phyloP scores from a whole-genome alignment of 2,888 invertebrate genomes.

The Melitaea athalia region DNA sequence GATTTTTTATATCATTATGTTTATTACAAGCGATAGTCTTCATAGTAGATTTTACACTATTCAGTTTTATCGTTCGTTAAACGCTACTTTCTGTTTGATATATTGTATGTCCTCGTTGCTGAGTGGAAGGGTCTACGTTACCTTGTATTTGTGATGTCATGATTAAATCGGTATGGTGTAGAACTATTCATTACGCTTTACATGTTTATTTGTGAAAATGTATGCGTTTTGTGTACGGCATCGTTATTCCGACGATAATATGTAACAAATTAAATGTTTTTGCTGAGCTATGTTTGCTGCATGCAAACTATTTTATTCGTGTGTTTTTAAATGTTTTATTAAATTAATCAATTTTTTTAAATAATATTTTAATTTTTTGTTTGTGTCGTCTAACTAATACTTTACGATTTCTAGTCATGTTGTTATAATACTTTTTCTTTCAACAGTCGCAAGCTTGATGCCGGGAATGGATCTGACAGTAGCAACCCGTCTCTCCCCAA shows the following conservation, averaged over 20 bases:
- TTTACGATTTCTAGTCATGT: background rate
- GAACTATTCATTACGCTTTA: slow-evolving; percentile 29
- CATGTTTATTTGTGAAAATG: slow-evolving; percentile 25
- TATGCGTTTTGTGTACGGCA: slow-evolving; percentile 15
- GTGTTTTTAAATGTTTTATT: background rate
- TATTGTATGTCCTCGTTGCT: slow-evolving; percentile 27
- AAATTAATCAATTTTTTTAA: background rate
- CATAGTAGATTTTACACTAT: slow-evolving; percentile 22
- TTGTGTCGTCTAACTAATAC: background rate
- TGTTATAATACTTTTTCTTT: slow-evolving; percentile 38
- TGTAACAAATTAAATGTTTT: background rate
- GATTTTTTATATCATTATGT: too few species aligned
- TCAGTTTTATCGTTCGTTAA: slow-evolving; percentile 23
- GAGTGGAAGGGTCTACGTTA: slow-evolving; percentile 29
- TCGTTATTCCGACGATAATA: slow-evolving; percentile 1
- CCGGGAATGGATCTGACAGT: slow-evolving; percentile 84
- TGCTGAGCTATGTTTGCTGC: slow-evolving; percentile 3
- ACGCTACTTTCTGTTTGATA: slow-evolving; percentile 18
- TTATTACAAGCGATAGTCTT: slow-evolving; percentile 26
- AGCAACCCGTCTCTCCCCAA: slow-evolving; percentile 85
- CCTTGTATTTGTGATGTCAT: slow-evolving; percentile 30
- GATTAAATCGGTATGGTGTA: slow-evolving; percentile 25
- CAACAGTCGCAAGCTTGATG: slow-evolving; percentile 78
- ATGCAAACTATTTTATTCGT: slow-evolving; percentile 1
- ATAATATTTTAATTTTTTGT: background rate